Evolutionary conservation across 1,140 invertebrate genomes (phyloP).

Genomic region (Archegozetes longisetosus): DNA sequence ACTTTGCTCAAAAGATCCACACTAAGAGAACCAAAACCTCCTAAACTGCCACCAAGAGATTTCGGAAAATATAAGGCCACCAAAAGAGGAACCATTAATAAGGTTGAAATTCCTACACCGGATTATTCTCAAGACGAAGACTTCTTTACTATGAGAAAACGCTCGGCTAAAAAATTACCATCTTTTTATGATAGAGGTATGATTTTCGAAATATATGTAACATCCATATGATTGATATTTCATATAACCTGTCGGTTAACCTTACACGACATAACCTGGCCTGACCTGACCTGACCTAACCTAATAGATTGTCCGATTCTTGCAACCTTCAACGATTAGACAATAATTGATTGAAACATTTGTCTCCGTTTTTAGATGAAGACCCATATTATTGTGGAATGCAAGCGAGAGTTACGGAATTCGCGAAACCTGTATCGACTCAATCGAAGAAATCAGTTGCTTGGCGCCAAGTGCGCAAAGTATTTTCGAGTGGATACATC

Average conservation of each 20-base stretch:
- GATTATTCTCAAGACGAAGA: constrained; percentile 9
- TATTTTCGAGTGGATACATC: constrained; percentile 16
- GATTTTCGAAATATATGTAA: not conserved
- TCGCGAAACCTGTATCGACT: not conserved
- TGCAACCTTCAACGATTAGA: no score
- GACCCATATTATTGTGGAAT: constrained; percentile 14
- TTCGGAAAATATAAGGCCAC: constrained; percentile 9
- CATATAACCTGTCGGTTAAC: no score
- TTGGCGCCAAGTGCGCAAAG: constrained; percentile 15
- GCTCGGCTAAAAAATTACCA: not conserved
- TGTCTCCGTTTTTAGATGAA: not conserved
- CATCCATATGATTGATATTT: not conserved
- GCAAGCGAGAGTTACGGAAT: constrained; percentile 2
- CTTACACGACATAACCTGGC: no score
- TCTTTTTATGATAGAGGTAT: not conserved
- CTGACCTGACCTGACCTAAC: no score
- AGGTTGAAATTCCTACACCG: constrained; percentile 6
- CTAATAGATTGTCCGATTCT: no score
- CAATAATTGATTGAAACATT: not conserved
- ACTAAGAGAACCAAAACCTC: constrained; percentile 42
- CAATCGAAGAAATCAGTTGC: not conserved
- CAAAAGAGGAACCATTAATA: not conserved
- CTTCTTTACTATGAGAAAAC: not conserved
- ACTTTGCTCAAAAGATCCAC: not conserved
- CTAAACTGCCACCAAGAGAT: constrained; percentile 76